Percentiles rank a stretch among this genome's conserved stretches.
Evolutionary conservation across 2,113 vertebrate genomes (phyloP).

Genomic region (Scortum barcoo): DNA sequence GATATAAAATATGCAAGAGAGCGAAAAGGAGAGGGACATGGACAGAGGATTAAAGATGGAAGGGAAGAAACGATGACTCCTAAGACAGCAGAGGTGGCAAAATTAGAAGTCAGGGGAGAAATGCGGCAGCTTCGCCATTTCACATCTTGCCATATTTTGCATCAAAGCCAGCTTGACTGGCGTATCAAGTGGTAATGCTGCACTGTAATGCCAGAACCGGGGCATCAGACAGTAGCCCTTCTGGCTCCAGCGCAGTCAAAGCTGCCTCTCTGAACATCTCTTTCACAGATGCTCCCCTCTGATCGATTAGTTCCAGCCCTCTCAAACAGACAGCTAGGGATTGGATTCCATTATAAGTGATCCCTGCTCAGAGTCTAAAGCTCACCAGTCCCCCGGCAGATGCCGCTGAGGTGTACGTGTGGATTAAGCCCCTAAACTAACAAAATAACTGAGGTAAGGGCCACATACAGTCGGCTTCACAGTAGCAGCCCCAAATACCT

Average conservation of each 20-base stretch:
- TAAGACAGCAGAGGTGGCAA: constrained; percentile 53
- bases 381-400: constrained; percentile 61
- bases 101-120: constrained; percentile 52
- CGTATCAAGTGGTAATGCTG: constrained; percentile 64
- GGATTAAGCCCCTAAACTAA: constrained; percentile 72
- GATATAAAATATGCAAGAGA: constrained; percentile 81
- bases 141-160: constrained; percentile 52
- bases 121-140: constrained; percentile 33
- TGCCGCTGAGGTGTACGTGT: constrained; percentile 69
- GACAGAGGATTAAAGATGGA: constrained; percentile 68
- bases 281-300: constrained; percentile 81
- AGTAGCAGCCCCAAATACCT: constrained; percentile 46
- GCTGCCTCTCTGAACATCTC: constrained; percentile 78
- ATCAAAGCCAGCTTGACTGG: constrained; percentile 58
- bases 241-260: constrained; percentile 78
- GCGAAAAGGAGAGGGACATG: constrained; percentile 68
- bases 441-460: constrained; percentile 68
- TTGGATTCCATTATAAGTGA: constrained; percentile 84
- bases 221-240: constrained; percentile 79
- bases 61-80: constrained; percentile 53
- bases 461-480: constrained; percentile 61
- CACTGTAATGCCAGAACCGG: constrained; percentile 62
- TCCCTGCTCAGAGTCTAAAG: constrained; percentile 74
- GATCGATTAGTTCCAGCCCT: constrained; percentile 86
- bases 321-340: constrained; percentile 81